Conservation (phyloP, 2,113 vertebrate species). For the Tautogolabrus adspersus region DNA sequence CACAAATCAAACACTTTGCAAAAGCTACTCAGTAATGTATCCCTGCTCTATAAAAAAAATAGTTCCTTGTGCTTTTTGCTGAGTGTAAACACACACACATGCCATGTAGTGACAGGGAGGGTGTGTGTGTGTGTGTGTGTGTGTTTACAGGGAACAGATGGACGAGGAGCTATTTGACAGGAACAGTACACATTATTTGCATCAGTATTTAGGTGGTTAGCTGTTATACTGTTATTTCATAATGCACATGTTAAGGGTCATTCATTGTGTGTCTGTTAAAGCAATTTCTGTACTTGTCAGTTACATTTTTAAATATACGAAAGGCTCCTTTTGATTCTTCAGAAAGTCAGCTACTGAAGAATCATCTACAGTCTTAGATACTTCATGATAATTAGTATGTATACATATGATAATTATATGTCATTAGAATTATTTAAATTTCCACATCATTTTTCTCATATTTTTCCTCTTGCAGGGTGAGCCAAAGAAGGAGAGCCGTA, state of each 20-base stretch:
- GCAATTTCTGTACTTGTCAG: neutral
- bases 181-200: slow-evolving; percentile 18
- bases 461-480: slow-evolving; percentile 69
- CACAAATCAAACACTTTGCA: slow-evolving; percentile 82
- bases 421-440: neutral
- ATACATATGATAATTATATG: neutral
- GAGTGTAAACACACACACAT: slow-evolving; percentile 71
- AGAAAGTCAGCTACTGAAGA: no score
- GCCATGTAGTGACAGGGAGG: slow-evolving; percentile 31
- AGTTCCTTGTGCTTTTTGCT: slow-evolving; percentile 46
- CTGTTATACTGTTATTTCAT: slow-evolving; percentile 3
- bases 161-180: slow-evolving; percentile 22
- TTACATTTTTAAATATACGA: no score
- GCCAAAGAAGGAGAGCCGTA: slow-evolving; percentile 81
- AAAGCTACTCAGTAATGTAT: slow-evolving; percentile 60
- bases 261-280: neutral
- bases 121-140: slow-evolving; percentile 34
- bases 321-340: no score
- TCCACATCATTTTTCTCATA: slow-evolving; percentile 9
- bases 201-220: neutral
- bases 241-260: neutral
- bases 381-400: no score
- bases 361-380: no score
- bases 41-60: slow-evolving; percentile 54
- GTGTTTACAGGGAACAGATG: slow-evolving; percentile 49